Conservation (phyloP, 1,140 invertebrate species). For the Mesaphorura yosii region DNA sequence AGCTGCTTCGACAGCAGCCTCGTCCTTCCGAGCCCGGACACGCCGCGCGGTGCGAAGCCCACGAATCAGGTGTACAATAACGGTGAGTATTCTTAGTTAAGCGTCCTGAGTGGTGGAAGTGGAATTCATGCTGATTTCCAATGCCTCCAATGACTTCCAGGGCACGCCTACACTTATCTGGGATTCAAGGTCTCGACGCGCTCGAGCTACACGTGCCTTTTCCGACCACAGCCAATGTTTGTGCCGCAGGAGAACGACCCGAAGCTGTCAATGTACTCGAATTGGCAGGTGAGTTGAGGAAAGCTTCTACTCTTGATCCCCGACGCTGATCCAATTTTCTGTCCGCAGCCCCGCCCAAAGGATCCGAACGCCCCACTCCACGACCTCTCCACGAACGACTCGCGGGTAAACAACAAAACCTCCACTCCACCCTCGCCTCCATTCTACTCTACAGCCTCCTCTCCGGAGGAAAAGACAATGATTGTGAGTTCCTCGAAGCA, state of each 20-base stretch:
- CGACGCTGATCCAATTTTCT: constrained; percentile 3
- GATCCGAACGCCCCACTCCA: constrained; percentile 15
- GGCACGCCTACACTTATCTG: constrained; percentile 83
- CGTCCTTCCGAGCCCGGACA: constrained; percentile 59
- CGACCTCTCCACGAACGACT: constrained; percentile 25
- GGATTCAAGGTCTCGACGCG: constrained; percentile 80
- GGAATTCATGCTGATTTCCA: neutral
- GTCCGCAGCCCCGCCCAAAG: constrained; percentile 21
- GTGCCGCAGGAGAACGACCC: constrained; percentile 61
- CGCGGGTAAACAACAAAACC: constrained; percentile 28
- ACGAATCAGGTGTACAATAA: constrained; percentile 55
- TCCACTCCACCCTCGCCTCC: no score
- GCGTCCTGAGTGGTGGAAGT: neutral
- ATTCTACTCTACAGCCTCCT: no score
- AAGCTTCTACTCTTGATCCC: neutral
- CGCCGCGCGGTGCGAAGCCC: constrained; percentile 72
- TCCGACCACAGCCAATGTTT: constrained; percentile 88
- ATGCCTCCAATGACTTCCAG: constrained; percentile 46
- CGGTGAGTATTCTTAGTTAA: constrained; percentile 17
- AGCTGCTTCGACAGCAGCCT: constrained; percentile 18
- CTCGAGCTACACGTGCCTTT: constrained; percentile 82
- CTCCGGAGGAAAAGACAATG: no score
- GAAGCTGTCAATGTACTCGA: constrained; percentile 93
- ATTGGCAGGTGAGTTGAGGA: constrained; percentile 73
- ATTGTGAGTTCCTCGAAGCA: no score